phyloP scores from a whole-genome alignment of 2,797 vertebrate genomes.

The Bradypodion ventrale region DNA sequence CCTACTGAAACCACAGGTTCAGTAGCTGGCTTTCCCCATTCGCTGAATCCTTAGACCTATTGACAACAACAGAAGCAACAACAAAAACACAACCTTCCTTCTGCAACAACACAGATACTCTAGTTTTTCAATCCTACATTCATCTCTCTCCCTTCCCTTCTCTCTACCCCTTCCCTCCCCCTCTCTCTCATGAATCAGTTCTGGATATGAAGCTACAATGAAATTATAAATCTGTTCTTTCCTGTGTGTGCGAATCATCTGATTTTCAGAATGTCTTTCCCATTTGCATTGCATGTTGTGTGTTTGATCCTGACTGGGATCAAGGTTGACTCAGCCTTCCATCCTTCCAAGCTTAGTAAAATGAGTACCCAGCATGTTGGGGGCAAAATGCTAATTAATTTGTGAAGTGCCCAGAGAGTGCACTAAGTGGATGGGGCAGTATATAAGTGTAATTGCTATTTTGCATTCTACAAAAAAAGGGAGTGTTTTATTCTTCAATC shows the following conservation, averaged over 20 bases:
- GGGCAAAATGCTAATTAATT: no score
- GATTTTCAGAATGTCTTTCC: background rate
- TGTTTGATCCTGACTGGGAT: no score
- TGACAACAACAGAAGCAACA: background rate
- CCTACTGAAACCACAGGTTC: conserved; percentile 21
- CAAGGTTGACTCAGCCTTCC: no score
- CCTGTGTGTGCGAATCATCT: background rate
- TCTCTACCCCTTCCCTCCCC: no score
- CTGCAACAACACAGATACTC: conserved; percentile 4
- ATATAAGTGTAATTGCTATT: no score
- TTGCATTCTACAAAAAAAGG: background rate
- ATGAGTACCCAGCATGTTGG: no score
- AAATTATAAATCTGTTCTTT: background rate
- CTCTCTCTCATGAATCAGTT: background rate
- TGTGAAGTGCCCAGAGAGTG: no score
- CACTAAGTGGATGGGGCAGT: no score
- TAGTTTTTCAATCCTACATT: background rate
- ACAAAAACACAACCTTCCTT: background rate
- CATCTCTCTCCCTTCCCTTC: background rate
- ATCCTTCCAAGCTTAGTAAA: no score
- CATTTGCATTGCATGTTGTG: no score
- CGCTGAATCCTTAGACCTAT: conserved; percentile 16
- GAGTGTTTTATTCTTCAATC: background rate
- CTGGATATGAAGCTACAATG: background rate
- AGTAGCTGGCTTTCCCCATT: background rate